These are phyloP conservation scores for Mesochorus sp. DNA, from an alignment of 2,888 invertebrate genomes.

Conservation along the genomic window DNA sequence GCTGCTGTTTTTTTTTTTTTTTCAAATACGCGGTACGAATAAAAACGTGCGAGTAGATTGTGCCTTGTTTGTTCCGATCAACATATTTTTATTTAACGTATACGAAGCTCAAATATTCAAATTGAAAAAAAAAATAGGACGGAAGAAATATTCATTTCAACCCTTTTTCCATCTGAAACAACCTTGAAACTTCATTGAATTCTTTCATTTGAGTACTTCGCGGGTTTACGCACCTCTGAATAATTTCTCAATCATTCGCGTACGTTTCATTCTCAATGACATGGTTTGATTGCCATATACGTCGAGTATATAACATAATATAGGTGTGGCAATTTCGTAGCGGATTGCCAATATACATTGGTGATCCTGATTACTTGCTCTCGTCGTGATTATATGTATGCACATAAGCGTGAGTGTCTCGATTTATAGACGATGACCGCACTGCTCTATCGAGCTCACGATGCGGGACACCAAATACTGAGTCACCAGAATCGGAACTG, in stretches of 20 bases:
- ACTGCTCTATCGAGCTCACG: not conserved
- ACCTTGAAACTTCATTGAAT: constrained; percentile 6
- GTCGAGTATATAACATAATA: constrained; percentile 11
- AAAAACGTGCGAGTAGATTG: constrained; percentile 2
- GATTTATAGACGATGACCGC: too few species aligned
- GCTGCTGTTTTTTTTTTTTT: not conserved
- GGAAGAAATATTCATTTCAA: constrained; percentile 4
- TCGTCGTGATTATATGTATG: constrained; percentile 9
- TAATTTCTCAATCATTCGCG: constrained; percentile 9
- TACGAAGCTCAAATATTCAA: not conserved
- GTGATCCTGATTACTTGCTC: constrained; percentile 42
- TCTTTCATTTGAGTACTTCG: not conserved
- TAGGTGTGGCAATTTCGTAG: constrained; percentile 8
- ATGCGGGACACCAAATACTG: not conserved
- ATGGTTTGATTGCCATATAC: constrained; percentile 37
- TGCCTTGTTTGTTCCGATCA: constrained; percentile 48
- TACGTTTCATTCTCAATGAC: not conserved
- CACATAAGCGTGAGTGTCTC: not conserved
- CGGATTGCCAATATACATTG: constrained; percentile 8
- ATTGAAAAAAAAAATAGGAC: not conserved
- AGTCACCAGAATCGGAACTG: too few species aligned
- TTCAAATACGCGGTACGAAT: constrained; percentile 13
- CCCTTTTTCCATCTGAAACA: not conserved
- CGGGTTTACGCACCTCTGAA: constrained; percentile 13
- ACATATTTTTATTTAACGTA: constrained; percentile 18